Conservation (phyloP, 2,888 invertebrate species). For the Nebria brevicollis region DNA sequence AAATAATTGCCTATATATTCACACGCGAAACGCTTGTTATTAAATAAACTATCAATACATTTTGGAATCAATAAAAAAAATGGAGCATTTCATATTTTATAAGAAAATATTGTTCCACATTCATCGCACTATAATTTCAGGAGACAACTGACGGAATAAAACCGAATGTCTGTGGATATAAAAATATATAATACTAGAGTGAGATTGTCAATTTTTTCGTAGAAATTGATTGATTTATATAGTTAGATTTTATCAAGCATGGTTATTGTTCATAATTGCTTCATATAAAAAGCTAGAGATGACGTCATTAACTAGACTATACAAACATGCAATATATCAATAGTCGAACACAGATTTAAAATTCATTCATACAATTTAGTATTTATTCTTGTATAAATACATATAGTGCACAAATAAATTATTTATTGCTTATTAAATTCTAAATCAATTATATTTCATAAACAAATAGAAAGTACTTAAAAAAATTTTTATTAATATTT, state of each 20-base stretch:
- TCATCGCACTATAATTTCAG: background rate
- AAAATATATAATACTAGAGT: background rate
- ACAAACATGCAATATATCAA: background rate
- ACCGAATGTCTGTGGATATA: too few relatives aligned
- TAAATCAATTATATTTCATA: too few relatives aligned
- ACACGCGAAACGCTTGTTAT: slow-evolving; percentile 40
- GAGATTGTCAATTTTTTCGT: background rate
- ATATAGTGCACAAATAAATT: too few relatives aligned
- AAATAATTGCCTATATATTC: slow-evolving; percentile 38
- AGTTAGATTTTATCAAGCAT: background rate
- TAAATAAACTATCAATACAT: slow-evolving; percentile 38
- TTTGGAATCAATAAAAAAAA: slow-evolving; percentile 27
- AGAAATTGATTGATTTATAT: background rate
- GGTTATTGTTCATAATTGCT: background rate
- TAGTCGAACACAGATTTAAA: background rate
- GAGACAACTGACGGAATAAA: too few relatives aligned
- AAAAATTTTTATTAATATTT: too few relatives aligned
- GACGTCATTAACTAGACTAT: background rate
- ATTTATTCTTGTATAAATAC: too few relatives aligned
- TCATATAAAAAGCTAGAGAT: background rate
- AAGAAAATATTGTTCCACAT: background rate
- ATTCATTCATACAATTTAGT: background rate
- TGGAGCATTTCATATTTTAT: background rate
- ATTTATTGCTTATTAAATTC: too few relatives aligned
- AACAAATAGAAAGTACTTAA: too few relatives aligned